These are phyloP conservation scores for Acanthornis magna DNA, from an alignment of 2,797 vertebrate species.

Conservation along the genomic window DNA sequence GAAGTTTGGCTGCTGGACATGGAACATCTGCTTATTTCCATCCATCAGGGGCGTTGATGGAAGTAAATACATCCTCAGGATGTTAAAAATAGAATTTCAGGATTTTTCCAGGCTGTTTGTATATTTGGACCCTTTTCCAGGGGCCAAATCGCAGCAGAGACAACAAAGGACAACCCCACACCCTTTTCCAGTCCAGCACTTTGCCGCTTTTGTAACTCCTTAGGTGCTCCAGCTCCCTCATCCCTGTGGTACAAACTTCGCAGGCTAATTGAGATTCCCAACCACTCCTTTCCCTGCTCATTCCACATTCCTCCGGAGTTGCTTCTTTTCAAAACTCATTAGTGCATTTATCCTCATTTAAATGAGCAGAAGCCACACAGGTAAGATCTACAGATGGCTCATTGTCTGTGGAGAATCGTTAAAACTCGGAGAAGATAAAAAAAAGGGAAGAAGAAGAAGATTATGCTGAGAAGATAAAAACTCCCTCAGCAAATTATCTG, in stretches of 20 bases:
- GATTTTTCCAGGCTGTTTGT: not conserved
- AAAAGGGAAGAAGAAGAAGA: not conserved
- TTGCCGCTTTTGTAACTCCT: accelerated
- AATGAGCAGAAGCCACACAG: conserved; percentile 47
- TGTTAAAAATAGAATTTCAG: not conserved
- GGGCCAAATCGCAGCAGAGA: not conserved
- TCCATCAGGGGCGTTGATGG: not conserved
- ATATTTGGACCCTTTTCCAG: not conserved
- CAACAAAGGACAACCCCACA: not conserved
- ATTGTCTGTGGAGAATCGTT: conserved; percentile 40
- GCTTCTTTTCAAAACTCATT: conserved; percentile 59
- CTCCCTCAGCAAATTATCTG: not conserved
- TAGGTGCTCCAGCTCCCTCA: not conserved
- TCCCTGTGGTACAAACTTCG: not conserved
- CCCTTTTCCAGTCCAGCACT: accelerated
- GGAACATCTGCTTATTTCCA: not conserved
- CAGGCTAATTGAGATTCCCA: conserved; percentile 41
- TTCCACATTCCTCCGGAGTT: conserved; percentile 5
- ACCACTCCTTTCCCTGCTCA: not conserved
- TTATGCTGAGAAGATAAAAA: conserved; percentile 15
- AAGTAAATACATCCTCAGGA: accelerated
- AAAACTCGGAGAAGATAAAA: not conserved
- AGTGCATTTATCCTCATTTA: conserved; percentile 60
- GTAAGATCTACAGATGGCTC: conserved; percentile 54
- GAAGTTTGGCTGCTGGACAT: not conserved